Evolutionary conservation across 2,113 vertebrate species (phyloP).

Genomic region (Coregonus clupeaformis): DNA sequence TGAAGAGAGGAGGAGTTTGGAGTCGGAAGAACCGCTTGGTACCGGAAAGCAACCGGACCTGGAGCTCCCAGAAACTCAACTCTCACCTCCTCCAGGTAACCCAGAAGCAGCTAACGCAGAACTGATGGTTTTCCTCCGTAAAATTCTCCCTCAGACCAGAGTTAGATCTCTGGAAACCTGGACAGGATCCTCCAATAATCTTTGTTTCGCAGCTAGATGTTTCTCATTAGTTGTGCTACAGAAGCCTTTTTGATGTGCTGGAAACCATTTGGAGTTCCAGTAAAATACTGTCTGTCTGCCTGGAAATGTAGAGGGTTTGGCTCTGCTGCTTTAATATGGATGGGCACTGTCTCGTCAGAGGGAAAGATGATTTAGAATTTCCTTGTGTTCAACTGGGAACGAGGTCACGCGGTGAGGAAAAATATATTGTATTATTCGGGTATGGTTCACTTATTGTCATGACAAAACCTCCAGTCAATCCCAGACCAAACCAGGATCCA

Average conservation of each 20-base stretch:
- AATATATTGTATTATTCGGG: not conserved
- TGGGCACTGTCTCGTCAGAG: not conserved
- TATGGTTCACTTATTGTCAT: no score
- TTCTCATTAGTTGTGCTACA: slow-evolving; percentile 29
- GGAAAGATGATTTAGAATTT: slow-evolving; percentile 13
- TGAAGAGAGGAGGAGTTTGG: slow-evolving; percentile 84
- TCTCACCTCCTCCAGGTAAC: slow-evolving; percentile 87
- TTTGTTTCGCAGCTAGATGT: slow-evolving; percentile 20
- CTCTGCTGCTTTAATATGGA: slow-evolving; percentile 7
- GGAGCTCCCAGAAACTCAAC: slow-evolving; percentile 85
- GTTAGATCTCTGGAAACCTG: slow-evolving; percentile 26
- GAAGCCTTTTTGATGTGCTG: slow-evolving; percentile 45
- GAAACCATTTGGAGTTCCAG: slow-evolving; percentile 13
- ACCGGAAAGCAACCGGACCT: slow-evolving; percentile 87
- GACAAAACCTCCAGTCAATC: not conserved
- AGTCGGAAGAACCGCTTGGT: slow-evolving; percentile 83
- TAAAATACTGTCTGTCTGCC: slow-evolving; percentile 13
- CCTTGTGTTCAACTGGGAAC: not conserved
- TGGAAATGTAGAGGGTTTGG: slow-evolving; percentile 21
- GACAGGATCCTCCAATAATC: slow-evolving; percentile 28
- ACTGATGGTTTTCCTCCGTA: slow-evolving; percentile 15
- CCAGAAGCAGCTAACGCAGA: slow-evolving; percentile 19
- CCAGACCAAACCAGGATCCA: not conserved
- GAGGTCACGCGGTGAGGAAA: not conserved
- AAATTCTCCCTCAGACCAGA: not conserved